Base-by-base conservation (phyloP, 2,113 vertebrate genomes). In the Lampris megalopsis region DNA sequence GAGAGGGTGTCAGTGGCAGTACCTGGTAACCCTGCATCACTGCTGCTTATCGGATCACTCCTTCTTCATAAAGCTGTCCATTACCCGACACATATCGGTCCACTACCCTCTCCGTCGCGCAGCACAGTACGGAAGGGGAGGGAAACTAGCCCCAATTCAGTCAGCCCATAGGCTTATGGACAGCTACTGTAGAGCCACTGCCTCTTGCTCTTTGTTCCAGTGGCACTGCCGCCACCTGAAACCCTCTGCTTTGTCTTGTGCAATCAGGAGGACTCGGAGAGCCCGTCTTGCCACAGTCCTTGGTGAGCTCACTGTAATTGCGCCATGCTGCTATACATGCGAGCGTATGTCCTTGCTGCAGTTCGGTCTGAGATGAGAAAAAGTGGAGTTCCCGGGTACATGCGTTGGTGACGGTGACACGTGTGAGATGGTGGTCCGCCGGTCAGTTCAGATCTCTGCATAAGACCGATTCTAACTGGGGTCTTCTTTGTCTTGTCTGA, bases 41-140 rank as follows among this genome's bases (percentile, higher is more conserved):
- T 77, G 86, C 80, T 84, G 83, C 89, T 86, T 87, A 87, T 87
- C 80, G 43, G 78, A 83, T 89, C 89, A 77, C 86, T 92, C 81
- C 73, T 65, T 91, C 92, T 87, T 90, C 77, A 89, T 90, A 82
- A 90, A 86, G 86, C 87, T 78, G 79, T 76, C 81, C 57, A 75
- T 87, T 88, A 84, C 72, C 42, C 83, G 76, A 79, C 75, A 63
- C 38, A 8, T 13, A 76, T 56, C 71, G 81, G 86, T 80, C 75
- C 66, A 5, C 68, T 8, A 69, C 71, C 56, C 61, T 80, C 68
- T 58, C 59, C 61, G 10, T 45, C 63, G 68, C 80, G 63, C 43
- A 35, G 48, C 83, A 79, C 78, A 63, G 84, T 71, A 63, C 60
- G 88, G 84, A 66, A 72, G 78, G 63, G 74, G 71, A 59, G 4